Percentiles rank a stretch among this genome's conserved stretches.
Conservation (phyloP, 1,140 invertebrate genomes). For the Bombus waltoni region DNA sequence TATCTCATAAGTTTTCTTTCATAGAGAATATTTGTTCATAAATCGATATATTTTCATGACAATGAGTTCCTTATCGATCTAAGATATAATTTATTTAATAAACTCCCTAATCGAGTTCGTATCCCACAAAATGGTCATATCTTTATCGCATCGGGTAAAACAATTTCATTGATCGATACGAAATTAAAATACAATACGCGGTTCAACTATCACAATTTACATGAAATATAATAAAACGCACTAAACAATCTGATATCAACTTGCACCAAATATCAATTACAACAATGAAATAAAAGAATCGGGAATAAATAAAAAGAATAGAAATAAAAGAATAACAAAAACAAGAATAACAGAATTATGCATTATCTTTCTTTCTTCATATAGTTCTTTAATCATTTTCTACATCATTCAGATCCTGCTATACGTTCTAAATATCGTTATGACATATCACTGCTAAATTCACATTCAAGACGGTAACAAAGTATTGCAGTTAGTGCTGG, state of each 20-base stretch:
- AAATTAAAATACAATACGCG: not conserved
- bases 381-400: not conserved
- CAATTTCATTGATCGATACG: not conserved
- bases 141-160: not conserved
- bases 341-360: no score
- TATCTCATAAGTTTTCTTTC: not conserved
- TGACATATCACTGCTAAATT: no score
- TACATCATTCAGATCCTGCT: not conserved
- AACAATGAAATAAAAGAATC: not conserved
- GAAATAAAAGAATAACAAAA: no score
- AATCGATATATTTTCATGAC: not conserved
- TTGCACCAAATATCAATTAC: no score
- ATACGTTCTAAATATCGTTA: not conserved
- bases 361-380: no score
- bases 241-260: not conserved
- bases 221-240: not conserved
- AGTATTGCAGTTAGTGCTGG: no score
- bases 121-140: slow-evolving; percentile 39
- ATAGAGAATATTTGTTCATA: not conserved
- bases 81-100: no score
- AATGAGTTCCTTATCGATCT: not conserved
- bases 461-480: no score
- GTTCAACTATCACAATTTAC: not conserved
- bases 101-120: not conserved
- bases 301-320: no score